A percentile compares a stretch with the other conserved stretches of the same genome.
Evolutionary conservation across 1,140 invertebrate species (phyloP).

Genomic region (Cydia fagiglandana): DNA sequence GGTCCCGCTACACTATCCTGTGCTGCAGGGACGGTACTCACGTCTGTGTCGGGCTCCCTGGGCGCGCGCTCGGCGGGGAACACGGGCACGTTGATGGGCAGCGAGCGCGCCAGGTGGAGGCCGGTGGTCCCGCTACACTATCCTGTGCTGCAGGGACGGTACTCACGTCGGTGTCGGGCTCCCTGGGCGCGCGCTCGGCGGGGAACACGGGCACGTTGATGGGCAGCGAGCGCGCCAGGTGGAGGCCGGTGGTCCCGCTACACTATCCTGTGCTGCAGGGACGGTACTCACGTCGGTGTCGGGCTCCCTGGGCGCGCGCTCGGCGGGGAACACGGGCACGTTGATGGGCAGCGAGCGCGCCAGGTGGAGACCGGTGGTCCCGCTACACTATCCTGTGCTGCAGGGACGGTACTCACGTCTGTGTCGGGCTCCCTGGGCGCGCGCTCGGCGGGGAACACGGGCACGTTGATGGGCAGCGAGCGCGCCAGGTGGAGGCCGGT

Average conservation of each 20-base stretch:
- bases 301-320: constrained; percentile 55
- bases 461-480: constrained; percentile 72
- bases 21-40: too few species aligned
- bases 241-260: not conserved
- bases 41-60: constrained; percentile 61
- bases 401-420: constrained; percentile 29
- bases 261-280: too few species aligned
- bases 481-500: constrained; percentile 50
- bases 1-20: too few species aligned
- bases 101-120: constrained; percentile 60
- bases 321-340: constrained; percentile 64
- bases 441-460: constrained; percentile 58
- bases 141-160: too few species aligned
- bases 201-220: constrained; percentile 69
- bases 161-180: constrained; percentile 55
- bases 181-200: constrained; percentile 51
- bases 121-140: not conserved
- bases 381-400: too few species aligned
- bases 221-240: constrained; percentile 69
- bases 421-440: constrained; percentile 61
- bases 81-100: constrained; percentile 71
- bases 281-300: constrained; percentile 48
- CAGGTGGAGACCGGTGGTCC: constrained; percentile 35
- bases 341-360: constrained; percentile 73
- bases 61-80: constrained; percentile 54